These are phyloP conservation scores for Muscidifurax raptorellus DNA, from an alignment of 1,140 invertebrate genomes.

Conservation along the genomic window DNA sequence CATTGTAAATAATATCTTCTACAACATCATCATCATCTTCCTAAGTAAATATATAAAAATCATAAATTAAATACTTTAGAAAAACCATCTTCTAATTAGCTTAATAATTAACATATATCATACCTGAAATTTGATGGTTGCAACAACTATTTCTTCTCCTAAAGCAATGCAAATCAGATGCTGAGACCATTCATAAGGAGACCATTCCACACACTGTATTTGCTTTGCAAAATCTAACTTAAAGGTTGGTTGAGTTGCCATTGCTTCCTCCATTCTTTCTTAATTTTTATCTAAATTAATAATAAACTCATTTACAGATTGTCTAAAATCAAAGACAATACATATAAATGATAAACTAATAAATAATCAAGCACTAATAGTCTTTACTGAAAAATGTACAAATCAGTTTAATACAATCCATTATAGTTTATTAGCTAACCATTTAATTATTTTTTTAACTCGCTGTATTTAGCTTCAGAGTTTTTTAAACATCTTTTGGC, in stretches of 20 bases:
- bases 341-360: too few relatives aligned
- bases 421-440: too few relatives aligned
- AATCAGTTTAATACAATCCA: too few relatives aligned
- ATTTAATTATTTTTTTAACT: too few relatives aligned
- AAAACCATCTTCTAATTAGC: background rate
- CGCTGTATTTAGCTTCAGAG: too few relatives aligned
- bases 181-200: conserved; percentile 76
- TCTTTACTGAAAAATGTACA: too few relatives aligned
- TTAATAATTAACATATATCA: conserved; percentile 9
- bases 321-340: background rate
- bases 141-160: conserved; percentile 70
- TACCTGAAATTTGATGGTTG: conserved; percentile 74
- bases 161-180: conserved; percentile 75
- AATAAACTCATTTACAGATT: background rate
- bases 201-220: conserved; percentile 73
- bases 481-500: too few relatives aligned
- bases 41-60: conserved; percentile 54
- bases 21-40: conserved; percentile 71
- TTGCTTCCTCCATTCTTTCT: conserved; percentile 70
- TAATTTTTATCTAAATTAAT: background rate
- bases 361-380: too few relatives aligned
- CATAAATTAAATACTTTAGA: conserved; percentile 25
- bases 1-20: conserved; percentile 68
- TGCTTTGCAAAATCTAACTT: conserved; percentile 70
- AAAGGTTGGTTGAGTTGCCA: conserved; percentile 65